These are phyloP conservation scores for Atrichornis clamosus DNA, from an alignment of 2,113 vertebrate species.

Conservation along the genomic window DNA sequence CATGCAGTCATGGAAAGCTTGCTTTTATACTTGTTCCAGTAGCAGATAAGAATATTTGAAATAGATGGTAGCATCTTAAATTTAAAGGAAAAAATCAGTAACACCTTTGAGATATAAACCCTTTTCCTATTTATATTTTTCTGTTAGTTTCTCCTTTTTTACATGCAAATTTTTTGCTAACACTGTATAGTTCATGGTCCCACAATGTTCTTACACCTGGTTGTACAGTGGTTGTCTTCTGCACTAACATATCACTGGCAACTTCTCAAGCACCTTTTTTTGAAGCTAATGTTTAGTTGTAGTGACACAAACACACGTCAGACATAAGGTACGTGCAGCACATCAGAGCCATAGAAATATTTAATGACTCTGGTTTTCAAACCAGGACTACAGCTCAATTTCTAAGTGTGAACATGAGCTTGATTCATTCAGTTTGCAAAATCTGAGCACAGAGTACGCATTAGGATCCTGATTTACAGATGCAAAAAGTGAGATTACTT, in stretches of 20 bases:
- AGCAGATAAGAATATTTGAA: background rate
- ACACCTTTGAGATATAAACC: background rate
- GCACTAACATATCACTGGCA: background rate
- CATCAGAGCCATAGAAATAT: background rate
- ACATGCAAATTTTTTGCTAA: background rate
- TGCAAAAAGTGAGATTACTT: background rate
- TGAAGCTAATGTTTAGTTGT: background rate
- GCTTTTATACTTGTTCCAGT: background rate
- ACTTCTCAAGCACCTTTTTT: background rate
- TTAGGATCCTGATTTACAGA: background rate
- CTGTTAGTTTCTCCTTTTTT: background rate
- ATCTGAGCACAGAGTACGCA: background rate
- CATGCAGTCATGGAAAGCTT: background rate
- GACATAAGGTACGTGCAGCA: background rate
- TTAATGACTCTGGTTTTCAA: background rate
- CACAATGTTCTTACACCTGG: background rate
- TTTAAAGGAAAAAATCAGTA: background rate
- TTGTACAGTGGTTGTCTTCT: background rate
- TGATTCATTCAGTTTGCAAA: background rate
- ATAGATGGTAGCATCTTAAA: background rate
- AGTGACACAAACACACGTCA: background rate
- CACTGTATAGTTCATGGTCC: fast-evolving
- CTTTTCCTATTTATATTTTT: background rate
- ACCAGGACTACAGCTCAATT: background rate
- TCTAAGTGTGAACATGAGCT: fast-evolving